A percentile compares a stretch with the other conserved stretches of the same genome.
Evolutionary conservation across 2,113 vertebrate species (phyloP).

Genomic region (Labrus mixtus): DNA sequence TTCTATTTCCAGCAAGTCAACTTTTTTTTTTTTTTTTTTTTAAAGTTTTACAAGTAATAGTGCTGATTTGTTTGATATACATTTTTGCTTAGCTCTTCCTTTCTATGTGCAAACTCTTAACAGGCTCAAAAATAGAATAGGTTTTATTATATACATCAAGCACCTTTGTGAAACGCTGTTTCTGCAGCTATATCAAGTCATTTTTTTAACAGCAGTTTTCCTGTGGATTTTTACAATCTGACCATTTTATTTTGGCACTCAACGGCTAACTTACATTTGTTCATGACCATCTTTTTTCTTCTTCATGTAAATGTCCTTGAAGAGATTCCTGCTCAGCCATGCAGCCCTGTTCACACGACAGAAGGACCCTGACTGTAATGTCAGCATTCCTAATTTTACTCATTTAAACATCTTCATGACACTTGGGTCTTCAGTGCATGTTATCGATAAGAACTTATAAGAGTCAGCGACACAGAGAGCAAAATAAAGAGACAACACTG

Average conservation of each 20-base stretch:
- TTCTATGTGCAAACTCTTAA: conserved; percentile 69
- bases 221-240: conserved; percentile 45
- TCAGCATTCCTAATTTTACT: conserved; percentile 18
- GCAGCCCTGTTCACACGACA: conserved; percentile 15
- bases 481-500: no score
- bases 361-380: not conserved
- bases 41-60: conserved; percentile 45
- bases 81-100: conserved; percentile 60
- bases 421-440: conserved; percentile 12
- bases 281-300: conserved; percentile 20
- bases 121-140: conserved; percentile 73
- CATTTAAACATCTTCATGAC: conserved; percentile 22
- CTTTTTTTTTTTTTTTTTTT: conserved; percentile 31
- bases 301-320: not conserved
- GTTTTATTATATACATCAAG: conserved; percentile 72
- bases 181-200: conserved; percentile 45
- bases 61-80: conserved; percentile 61
- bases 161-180: conserved; percentile 67
- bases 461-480: not conserved
- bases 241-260: conserved; percentile 73
- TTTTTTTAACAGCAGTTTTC: conserved; percentile 22
- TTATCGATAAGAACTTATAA: not conserved
- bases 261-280: conserved; percentile 24
- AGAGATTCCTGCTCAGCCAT: conserved; percentile 36
- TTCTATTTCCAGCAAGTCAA: conserved; percentile 39